Conservation (phyloP, 1,140 invertebrate genomes). For the Meteorus sp. region DNA sequence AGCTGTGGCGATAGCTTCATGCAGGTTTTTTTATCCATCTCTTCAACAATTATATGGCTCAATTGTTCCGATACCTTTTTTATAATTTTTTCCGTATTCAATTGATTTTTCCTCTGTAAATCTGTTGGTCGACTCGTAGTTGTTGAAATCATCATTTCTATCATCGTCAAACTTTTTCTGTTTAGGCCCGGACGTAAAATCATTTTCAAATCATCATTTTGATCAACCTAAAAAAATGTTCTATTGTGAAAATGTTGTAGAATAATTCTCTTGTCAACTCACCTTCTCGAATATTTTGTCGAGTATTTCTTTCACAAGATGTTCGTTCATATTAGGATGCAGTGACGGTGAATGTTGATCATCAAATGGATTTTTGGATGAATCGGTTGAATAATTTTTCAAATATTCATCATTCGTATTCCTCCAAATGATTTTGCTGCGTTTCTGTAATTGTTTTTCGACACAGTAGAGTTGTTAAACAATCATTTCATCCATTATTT, state of each 20-base stretch:
- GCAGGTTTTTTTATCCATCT: constrained; percentile 40
- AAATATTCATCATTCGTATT: not conserved
- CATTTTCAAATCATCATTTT: not conserved
- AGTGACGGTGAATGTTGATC: constrained; percentile 37
- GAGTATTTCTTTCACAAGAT: constrained; percentile 42
- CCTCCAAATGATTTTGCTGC: not conserved
- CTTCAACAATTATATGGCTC: no score
- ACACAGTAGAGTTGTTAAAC: not conserved
- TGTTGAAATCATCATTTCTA: no score
- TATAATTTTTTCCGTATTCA: no score
- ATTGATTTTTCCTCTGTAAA: no score
- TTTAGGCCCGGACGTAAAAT: not conserved
- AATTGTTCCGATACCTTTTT: no score
- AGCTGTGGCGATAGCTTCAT: constrained; percentile 32
- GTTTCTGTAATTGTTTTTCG: not conserved
- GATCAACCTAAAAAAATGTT: constrained; percentile 1
- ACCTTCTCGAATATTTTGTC: constrained; percentile 43
- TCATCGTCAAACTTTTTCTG: not conserved
- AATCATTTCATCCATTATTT: not conserved
- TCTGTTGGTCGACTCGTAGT: no score
- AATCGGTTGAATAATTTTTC: constrained; percentile 5
- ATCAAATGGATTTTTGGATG: not conserved
- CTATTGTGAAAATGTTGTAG: no score
- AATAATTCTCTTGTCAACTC: no score
- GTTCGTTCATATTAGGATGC: constrained; percentile 36